Evolutionary conservation across 1,140 invertebrate genomes (phyloP).

Genomic region (Zaprionus africanus): DNA sequence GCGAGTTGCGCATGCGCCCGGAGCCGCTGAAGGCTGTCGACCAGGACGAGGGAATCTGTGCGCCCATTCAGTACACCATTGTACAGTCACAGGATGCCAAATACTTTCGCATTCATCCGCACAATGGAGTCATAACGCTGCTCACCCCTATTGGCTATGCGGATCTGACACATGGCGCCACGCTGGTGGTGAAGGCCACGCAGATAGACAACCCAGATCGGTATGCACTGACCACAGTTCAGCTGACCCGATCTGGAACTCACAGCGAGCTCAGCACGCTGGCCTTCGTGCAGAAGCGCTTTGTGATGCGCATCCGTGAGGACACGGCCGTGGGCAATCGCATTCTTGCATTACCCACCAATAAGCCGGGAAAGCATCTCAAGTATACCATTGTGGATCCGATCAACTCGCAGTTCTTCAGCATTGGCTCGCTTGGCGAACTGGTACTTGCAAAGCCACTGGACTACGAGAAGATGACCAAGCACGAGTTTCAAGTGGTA

Average conservation of each 20-base stretch:
- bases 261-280: constrained; percentile 84
- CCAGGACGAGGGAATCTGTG: constrained; percentile 90
- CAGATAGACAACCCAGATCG: constrained; percentile 95
- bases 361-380: constrained; percentile 86
- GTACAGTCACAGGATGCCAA: constrained; percentile 84
- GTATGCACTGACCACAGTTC: constrained; percentile 92
- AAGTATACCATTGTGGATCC: constrained; percentile 80
- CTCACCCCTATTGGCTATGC: constrained; percentile 87
- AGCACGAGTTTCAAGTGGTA: constrained; percentile 91
- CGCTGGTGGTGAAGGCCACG: constrained; percentile 91
- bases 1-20: constrained; percentile 86
- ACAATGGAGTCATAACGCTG: constrained; percentile 87
- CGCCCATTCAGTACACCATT: constrained; percentile 88
- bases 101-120: constrained; percentile 86
- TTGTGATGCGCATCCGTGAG: constrained; percentile 90
- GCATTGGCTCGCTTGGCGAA: constrained; percentile 91
- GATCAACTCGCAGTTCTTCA: constrained; percentile 85
- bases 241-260: constrained; percentile 85
- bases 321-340: constrained; percentile 90
- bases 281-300: constrained; percentile 90
- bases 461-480: constrained; percentile 91
- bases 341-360: constrained; percentile 87
- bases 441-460: constrained; percentile 90
- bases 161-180: constrained; percentile 88
- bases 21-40: constrained; percentile 88